Conservation (phyloP, 2,797 vertebrate species). For the Poliocrania exsul region DNA sequence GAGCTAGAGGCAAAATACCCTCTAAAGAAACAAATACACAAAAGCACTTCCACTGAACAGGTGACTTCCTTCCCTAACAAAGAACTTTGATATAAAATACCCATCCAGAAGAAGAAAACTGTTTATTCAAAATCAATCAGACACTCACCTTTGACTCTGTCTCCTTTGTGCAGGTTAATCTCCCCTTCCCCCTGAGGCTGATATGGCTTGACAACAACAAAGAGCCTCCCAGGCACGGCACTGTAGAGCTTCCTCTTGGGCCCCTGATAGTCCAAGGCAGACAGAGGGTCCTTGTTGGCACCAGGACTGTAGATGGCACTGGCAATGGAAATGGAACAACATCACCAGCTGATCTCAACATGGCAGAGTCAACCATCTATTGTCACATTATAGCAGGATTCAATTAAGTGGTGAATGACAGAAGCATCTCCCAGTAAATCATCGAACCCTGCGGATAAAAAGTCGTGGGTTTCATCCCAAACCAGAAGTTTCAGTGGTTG, state of each 20-base stretch:
- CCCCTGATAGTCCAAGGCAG: slow-evolving; percentile 79
- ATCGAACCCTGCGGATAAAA: background rate
- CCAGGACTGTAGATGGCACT: slow-evolving; percentile 77
- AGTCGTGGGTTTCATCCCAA: background rate
- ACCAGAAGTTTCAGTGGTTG: background rate
- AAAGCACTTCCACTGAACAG: background rate
- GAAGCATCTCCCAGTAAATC: background rate
- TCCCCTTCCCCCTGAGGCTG: slow-evolving; percentile 91
- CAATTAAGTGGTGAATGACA: background rate
- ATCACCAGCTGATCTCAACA: background rate
- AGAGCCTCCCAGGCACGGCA: slow-evolving; percentile 91
- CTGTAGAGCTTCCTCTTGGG: slow-evolving; percentile 93
- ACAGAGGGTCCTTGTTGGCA: slow-evolving; percentile 76
- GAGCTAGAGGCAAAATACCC: background rate
- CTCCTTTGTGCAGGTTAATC: slow-evolving; percentile 91
- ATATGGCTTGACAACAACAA: slow-evolving; percentile 89
- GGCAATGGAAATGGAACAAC: background rate
- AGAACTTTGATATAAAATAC: background rate
- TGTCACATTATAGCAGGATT: background rate
- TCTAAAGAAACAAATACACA: background rate
- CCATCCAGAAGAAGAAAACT: background rate
- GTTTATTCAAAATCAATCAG: background rate
- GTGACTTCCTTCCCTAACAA: background rate
- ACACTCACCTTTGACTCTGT: slow-evolving; percentile 93
- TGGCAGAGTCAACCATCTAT: background rate